These are phyloP conservation scores for Trypoxylus dichotomus DNA, from an alignment of 1,140 invertebrate genomes.

Conservation along the genomic window DNA sequence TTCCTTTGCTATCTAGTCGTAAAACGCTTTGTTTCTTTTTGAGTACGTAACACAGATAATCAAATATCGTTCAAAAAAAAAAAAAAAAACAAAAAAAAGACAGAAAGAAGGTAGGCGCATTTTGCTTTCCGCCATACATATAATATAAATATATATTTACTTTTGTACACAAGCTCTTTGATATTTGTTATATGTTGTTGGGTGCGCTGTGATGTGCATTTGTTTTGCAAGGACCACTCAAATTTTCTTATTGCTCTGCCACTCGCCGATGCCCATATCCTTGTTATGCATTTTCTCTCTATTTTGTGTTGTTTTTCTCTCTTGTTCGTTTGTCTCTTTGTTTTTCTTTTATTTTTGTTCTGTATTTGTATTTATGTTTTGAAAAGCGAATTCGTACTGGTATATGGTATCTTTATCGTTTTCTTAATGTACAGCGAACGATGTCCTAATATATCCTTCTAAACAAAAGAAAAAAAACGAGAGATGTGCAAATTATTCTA, in stretches of 20 bases:
- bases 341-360: too few relatives aligned
- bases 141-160: slow-evolving; percentile 10
- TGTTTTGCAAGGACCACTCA: slow-evolving; percentile 72
- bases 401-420: slow-evolving; percentile 40
- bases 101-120: slow-evolving; percentile 14
- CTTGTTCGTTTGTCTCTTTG: too few relatives aligned
- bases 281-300: slow-evolving; percentile 27
- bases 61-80: neutral
- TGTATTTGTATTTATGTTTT: slow-evolving; percentile 36
- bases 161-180: slow-evolving; percentile 23
- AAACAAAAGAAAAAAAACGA: too few relatives aligned
- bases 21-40: neutral
- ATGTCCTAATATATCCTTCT: neutral
- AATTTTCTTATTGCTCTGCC: slow-evolving; percentile 63
- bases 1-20: too few relatives aligned
- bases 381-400: slow-evolving; percentile 41
- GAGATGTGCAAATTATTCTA: too few relatives aligned
- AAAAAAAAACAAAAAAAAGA: neutral
- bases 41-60: neutral
- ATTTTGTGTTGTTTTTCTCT: slow-evolving; percentile 33
- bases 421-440: neutral
- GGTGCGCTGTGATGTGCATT: slow-evolving; percentile 54
- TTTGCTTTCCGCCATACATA: slow-evolving; percentile 30
- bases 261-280: slow-evolving; percentile 42
- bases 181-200: slow-evolving; percentile 45